Conservation (phyloP, 2,888 invertebrate genomes). For the Kryphioiulus occultus region DNA sequence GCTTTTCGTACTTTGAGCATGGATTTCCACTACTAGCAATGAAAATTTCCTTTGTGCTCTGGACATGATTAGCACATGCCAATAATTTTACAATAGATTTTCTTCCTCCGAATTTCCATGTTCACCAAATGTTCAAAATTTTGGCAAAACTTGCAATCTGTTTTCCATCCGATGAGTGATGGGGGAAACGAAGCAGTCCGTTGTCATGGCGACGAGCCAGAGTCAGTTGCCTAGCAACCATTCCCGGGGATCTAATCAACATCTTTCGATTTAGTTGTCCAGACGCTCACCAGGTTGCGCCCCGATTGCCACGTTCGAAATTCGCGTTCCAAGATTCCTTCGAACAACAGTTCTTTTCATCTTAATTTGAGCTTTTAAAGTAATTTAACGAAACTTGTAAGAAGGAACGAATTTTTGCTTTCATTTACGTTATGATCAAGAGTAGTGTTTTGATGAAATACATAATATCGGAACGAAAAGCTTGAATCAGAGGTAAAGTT, state of each 20-base stretch:
- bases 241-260: conserved; percentile 41
- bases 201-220: conserved; percentile 24
- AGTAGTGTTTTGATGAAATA: neutral
- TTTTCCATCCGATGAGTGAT: neutral
- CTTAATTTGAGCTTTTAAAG: too few relatives aligned
- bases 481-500: too few relatives aligned
- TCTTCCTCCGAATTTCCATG: neutral
- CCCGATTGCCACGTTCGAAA: neutral
- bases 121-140: neutral
- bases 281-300: neutral
- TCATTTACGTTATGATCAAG: too few relatives aligned
- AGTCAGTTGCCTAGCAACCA: conserved; percentile 12
- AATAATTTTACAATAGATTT: neutral
- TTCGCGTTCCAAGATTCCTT: too few relatives aligned
- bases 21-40: neutral
- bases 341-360: too few relatives aligned
- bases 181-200: neutral
- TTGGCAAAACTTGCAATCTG: neutral
- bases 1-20: neutral
- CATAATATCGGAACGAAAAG: neutral
- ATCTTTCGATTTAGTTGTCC: neutral
- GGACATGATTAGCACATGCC: neutral
- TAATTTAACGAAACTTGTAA: too few relatives aligned
- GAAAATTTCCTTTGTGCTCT: neutral
- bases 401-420: too few relatives aligned